Percentiles rank a stretch among this genome's conserved stretches.
Conservation (phyloP, 2,113 vertebrate species). For the Geococcyx californianus region DNA sequence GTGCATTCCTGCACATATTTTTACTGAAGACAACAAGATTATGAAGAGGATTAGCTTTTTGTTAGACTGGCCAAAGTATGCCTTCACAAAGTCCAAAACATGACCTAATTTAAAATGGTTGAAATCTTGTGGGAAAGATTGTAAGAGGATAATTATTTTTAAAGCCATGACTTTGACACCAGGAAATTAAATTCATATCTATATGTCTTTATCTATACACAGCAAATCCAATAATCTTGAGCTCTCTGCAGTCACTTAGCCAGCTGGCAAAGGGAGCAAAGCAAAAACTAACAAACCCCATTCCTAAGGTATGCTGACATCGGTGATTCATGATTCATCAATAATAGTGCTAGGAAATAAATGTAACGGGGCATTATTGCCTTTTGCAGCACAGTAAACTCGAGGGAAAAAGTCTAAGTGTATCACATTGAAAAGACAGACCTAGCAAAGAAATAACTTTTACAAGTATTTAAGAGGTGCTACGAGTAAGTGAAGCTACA, state of each 20-base stretch:
- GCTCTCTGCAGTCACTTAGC: slow-evolving; percentile 61
- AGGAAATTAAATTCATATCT: slow-evolving; percentile 73
- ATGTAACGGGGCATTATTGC: slow-evolving; percentile 53
- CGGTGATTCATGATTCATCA: slow-evolving; percentile 62
- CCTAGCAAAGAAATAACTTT: slow-evolving; percentile 25
- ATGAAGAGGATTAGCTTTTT: slow-evolving; percentile 25
- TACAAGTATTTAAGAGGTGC: slow-evolving; percentile 32
- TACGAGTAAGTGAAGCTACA: slow-evolving; percentile 4
- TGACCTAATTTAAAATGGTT: slow-evolving; percentile 59
- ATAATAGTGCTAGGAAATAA: slow-evolving; percentile 50
- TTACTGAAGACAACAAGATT: slow-evolving; percentile 48
- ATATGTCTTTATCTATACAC: slow-evolving; percentile 66
- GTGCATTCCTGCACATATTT: slow-evolving; percentile 10
- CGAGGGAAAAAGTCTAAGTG: slow-evolving; percentile 16
- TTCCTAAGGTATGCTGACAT: slow-evolving; percentile 61
- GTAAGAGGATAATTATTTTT: slow-evolving; percentile 66
- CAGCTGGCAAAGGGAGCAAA: slow-evolving; percentile 61
- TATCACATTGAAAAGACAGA: slow-evolving; percentile 28
- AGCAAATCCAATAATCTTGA: slow-evolving; percentile 64
- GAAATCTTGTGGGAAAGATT: slow-evolving; percentile 54
- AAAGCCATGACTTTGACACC: slow-evolving; percentile 63
- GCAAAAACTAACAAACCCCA: slow-evolving; percentile 51
- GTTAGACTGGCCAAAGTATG: slow-evolving; percentile 13
- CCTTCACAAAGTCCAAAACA: slow-evolving; percentile 51
- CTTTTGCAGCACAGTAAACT: slow-evolving; percentile 31